Conservation (phyloP, 2,113 vertebrate species). For the Elaphurus davidianus region DNA sequence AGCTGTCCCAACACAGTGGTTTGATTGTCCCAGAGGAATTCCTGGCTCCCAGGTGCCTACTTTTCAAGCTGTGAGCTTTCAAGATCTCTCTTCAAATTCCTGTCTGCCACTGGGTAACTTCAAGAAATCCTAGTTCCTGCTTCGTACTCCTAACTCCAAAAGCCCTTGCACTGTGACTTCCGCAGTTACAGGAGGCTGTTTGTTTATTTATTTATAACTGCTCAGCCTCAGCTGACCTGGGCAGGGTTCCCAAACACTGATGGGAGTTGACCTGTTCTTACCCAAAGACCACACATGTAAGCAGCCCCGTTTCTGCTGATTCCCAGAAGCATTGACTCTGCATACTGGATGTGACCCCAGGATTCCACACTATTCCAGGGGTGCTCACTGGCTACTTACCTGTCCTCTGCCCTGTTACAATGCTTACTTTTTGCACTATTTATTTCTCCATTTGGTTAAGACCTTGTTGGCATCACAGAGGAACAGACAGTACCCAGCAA, state of each 20-base stretch:
- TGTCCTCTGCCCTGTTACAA: background rate
- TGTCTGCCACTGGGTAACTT: background rate
- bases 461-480: background rate
- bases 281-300: background rate
- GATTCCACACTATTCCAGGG: background rate
- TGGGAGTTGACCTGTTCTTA: background rate
- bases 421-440: background rate
- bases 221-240: background rate
- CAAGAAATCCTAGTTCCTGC: background rate
- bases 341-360: background rate
- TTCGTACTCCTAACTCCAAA: background rate
- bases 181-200: background rate
- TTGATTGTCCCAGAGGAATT: background rate
- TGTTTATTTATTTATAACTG: background rate
- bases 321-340: background rate
- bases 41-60: background rate
- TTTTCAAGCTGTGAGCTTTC: background rate
- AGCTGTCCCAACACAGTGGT: background rate
- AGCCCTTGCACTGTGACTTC: background rate
- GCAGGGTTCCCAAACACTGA: background rate
- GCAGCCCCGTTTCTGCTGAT: background rate
- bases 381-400: background rate
- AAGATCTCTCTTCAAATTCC: background rate
- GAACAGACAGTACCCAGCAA: background rate
- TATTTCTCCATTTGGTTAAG: background rate